A percentile compares a stretch with the other conserved stretches of the same genome.
Conservation (phyloP, 2,888 invertebrate genomes). For the Limenitis camilla region DNA sequence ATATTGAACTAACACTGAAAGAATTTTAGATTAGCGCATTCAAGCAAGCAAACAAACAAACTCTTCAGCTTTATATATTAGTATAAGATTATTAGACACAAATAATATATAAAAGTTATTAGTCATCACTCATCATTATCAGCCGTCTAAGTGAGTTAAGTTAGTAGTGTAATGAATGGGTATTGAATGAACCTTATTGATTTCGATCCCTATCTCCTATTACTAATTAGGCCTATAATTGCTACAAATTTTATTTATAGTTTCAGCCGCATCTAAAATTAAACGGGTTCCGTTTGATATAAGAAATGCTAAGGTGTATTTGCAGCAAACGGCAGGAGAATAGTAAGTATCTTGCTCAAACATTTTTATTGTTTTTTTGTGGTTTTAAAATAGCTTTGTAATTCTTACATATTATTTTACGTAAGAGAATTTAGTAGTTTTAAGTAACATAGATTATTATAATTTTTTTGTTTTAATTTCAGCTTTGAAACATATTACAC, state of each 20-base stretch:
- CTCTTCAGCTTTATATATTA: no score
- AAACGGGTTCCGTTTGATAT: constrained; percentile 40
- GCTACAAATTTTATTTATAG: constrained; percentile 6
- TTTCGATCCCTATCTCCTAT: no score
- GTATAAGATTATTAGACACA: no score
- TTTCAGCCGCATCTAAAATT: constrained; percentile 27
- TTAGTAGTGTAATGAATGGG: no score
- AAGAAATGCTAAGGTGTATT: constrained; percentile 31
- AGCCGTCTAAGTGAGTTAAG: no score
- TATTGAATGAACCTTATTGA: no score
- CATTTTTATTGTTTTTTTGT: not conserved
- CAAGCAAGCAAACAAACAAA: no score
- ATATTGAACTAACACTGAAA: no score
- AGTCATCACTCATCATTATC: not conserved
- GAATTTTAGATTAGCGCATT: no score
- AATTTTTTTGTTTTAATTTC: constrained; percentile 30
- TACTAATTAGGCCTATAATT: no score
- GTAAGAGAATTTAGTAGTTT: no score
- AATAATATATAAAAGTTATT: not conserved
- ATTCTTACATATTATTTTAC: no score
- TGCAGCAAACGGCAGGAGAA: constrained; percentile 38
- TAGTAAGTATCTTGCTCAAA: constrained; percentile 39
- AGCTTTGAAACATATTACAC: constrained; percentile 42
- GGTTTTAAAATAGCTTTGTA: not conserved
- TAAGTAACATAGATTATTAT: not conserved